Conservation (phyloP, 2,888 invertebrate genomes). For the Pinctada fucata region DNA sequence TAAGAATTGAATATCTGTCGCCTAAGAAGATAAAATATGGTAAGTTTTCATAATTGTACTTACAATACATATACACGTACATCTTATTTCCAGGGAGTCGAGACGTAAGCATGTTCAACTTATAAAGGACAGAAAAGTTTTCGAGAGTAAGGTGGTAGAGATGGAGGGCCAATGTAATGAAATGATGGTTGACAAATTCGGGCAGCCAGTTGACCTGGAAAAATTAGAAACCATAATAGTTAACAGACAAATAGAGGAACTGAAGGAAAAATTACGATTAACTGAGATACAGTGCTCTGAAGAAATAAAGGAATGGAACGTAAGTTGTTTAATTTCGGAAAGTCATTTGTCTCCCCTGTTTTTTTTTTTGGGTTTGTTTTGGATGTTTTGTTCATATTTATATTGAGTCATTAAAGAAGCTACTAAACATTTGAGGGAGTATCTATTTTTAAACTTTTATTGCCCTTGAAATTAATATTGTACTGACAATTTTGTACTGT, state of each 20-base stretch:
- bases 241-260: conserved; percentile 75
- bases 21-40: too few relatives aligned
- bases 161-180: conserved; percentile 73
- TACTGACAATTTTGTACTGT: too few relatives aligned
- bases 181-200: conserved; percentile 77
- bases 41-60: too few relatives aligned
- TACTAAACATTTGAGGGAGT: too few relatives aligned
- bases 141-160: conserved; percentile 71
- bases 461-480: too few relatives aligned
- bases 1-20: too few relatives aligned
- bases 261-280: conserved; percentile 73
- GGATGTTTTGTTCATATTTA: too few relatives aligned
- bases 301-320: conserved; percentile 71
- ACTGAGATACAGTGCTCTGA: conserved; percentile 70
- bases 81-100: conserved; percentile 66
- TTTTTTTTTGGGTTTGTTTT: neutral
- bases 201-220: conserved; percentile 75
- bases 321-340: conserved; percentile 49
- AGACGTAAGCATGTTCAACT: conserved; percentile 74
- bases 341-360: neutral
- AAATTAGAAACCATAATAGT: conserved; percentile 76
- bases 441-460: too few relatives aligned
- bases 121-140: conserved; percentile 73
- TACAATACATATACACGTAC: too few relatives aligned
- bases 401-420: too few relatives aligned